These are phyloP conservation scores for Drosophila atroscutellata DNA, from an alignment of 2,888 invertebrate species.

Conservation along the genomic window DNA sequence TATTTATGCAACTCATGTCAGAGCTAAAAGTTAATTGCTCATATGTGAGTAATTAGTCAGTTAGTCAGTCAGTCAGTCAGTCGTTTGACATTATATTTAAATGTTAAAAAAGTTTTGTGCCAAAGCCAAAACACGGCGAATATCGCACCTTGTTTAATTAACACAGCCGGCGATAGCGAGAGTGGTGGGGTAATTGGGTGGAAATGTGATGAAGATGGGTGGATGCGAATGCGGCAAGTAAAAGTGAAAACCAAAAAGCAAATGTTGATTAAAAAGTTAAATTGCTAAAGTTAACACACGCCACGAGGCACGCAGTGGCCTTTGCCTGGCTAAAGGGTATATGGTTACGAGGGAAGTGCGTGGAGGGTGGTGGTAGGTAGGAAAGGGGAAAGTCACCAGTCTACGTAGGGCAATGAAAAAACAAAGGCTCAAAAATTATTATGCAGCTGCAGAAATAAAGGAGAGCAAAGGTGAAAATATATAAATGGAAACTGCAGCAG, in stretches of 20 bases:
- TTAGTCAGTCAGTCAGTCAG: slow-evolving; percentile 25
- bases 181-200: slow-evolving; percentile 3
- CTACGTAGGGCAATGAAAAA: slow-evolving; percentile 27
- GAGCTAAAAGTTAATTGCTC: slow-evolving; percentile 9
- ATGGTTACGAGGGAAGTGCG: not conserved
- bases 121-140: slow-evolving; percentile 63
- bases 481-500: slow-evolving; percentile 61
- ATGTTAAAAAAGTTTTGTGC: slow-evolving; percentile 51
- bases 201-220: not conserved
- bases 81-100: slow-evolving; percentile 43
- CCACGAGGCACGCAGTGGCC: slow-evolving; percentile 34
- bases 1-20: slow-evolving; percentile 11
- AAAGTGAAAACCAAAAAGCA: slow-evolving; percentile 78
- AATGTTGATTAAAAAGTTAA: slow-evolving; percentile 80
- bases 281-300: slow-evolving; percentile 77
- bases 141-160: slow-evolving; percentile 72
- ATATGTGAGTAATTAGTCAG: slow-evolving; percentile 8
- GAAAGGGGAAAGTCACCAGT: slow-evolving; percentile 7
- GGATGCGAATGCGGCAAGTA: slow-evolving; percentile 52
- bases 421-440: slow-evolving; percentile 58
- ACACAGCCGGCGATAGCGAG: slow-evolving; percentile 33
- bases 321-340: slow-evolving; percentile 20
- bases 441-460: slow-evolving; percentile 65
- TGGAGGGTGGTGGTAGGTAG: not conserved
- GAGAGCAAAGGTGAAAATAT: slow-evolving; percentile 67